phyloP scores from a whole-genome alignment of 2,888 invertebrate genomes.

The Stegana nigrithorax region DNA sequence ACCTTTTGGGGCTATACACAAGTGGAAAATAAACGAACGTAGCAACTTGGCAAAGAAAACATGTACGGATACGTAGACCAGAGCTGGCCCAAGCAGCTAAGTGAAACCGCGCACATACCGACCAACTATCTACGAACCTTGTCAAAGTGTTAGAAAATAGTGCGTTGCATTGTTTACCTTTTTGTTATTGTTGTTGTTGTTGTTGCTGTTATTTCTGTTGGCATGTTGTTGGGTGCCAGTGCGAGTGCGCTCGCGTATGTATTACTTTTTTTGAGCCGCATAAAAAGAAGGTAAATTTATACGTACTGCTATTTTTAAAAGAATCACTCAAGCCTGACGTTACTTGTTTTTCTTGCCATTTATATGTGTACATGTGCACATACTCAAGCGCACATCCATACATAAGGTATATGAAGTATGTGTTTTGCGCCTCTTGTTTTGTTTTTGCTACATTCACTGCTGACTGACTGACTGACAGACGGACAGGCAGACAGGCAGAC shows the following conservation, averaged over 20 bases:
- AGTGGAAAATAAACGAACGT: conserved; percentile 3
- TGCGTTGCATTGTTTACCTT: conserved; percentile 62
- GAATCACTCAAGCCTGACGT: conserved; percentile 62
- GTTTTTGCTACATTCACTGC: conserved; percentile 29
- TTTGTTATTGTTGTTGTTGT: conserved; percentile 52
- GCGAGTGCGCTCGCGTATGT: conserved; percentile 21
- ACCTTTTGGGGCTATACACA: conserved; percentile 42
- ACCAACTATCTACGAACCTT: too few relatives aligned
- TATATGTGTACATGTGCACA: too few relatives aligned
- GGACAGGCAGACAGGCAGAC: conserved; percentile 35
- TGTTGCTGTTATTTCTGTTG: conserved; percentile 31
- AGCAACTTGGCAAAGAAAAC: conserved; percentile 36
- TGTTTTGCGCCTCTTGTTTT: conserved; percentile 42
- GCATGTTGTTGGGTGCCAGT: conserved; percentile 28
- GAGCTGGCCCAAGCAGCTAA: conserved; percentile 16
- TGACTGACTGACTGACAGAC: conserved; percentile 48
- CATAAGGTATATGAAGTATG: conserved; percentile 21
- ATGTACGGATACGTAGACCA: conserved; percentile 37
- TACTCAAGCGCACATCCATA: too few relatives aligned
- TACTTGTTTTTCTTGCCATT: conserved; percentile 55
- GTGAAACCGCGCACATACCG: conserved; percentile 22
- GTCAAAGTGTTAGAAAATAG: conserved; percentile 60
- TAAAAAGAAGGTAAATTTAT: conserved; percentile 35
- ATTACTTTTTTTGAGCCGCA: too few relatives aligned
- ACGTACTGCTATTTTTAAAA: conserved; percentile 38